A percentile compares a stretch with the other conserved stretches of the same genome.
Evolutionary conservation across 1,140 invertebrate genomes (phyloP).

Genomic region (Holotrichia oblita): DNA sequence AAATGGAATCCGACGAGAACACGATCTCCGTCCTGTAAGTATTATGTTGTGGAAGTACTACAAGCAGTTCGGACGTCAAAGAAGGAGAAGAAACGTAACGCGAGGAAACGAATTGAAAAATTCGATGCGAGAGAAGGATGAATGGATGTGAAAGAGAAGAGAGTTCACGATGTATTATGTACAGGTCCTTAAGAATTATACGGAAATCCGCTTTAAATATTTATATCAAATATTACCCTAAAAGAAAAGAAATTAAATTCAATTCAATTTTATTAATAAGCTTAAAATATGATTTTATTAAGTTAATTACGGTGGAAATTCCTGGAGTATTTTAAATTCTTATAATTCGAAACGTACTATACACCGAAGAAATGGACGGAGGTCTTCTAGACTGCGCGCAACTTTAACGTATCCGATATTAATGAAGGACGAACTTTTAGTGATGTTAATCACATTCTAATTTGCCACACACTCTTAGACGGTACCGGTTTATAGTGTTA

Average conservation of each 20-base stretch:
- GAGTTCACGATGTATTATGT: too few relatives aligned
- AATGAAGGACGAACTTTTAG: constrained; percentile 41
- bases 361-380: too few relatives aligned
- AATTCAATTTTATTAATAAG: too few relatives aligned
- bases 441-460: constrained; percentile 54
- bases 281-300: too few relatives aligned
- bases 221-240: too few relatives aligned
- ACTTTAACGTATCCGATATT: constrained; percentile 38
- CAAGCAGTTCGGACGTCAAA: background rate
- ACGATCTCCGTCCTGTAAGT: constrained; percentile 40
- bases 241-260: too few relatives aligned
- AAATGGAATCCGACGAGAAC: constrained; percentile 46
- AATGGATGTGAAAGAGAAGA: background rate
- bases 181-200: too few relatives aligned
- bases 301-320: too few relatives aligned
- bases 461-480: constrained; percentile 44
- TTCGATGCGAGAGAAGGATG: background rate
- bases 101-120: background rate
- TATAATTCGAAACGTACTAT: too few relatives aligned
- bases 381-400: constrained; percentile 44
- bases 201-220: too few relatives aligned
- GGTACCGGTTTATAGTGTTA: constrained; percentile 35
- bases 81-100: background rate
- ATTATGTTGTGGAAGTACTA: constrained; percentile 4
- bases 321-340: too few relatives aligned